Evolutionary conservation across 2,888 invertebrate species (phyloP).

Genomic region (Pecten maximus): DNA sequence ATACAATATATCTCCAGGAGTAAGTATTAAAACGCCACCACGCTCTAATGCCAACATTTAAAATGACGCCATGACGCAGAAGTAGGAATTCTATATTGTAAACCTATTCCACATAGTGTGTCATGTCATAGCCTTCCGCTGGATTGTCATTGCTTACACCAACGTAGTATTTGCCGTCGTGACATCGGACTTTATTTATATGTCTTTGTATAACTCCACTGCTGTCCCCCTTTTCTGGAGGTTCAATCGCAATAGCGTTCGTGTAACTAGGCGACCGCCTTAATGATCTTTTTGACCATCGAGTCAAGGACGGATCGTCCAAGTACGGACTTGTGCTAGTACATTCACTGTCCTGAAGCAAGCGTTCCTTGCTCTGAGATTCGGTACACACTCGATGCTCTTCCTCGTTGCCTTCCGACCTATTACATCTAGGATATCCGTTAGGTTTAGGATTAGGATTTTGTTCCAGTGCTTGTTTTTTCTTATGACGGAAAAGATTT

Average conservation of each 20-base stretch:
- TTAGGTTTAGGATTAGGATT: constrained; percentile 38
- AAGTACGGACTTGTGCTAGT: constrained; percentile 1
- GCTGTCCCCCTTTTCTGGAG: constrained; percentile 25
- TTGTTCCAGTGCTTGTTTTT: constrained; percentile 14
- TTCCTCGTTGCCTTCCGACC: neutral
- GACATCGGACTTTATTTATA: constrained; percentile 61
- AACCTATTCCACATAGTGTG: neutral
- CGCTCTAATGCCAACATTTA: neutral
- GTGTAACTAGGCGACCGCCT: constrained; percentile 72
- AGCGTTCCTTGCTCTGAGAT: neutral
- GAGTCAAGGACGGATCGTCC: constrained; percentile 1
- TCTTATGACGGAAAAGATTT: neutral
- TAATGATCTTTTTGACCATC: constrained; percentile 52
- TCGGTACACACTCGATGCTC: constrained; percentile 1
- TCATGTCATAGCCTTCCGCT: neutral
- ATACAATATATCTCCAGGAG: too few species aligned
- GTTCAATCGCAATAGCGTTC: constrained; percentile 59
- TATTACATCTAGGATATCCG: constrained; percentile 38
- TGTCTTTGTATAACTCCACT: constrained; percentile 33
- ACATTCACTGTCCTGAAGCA: constrained; percentile 20
- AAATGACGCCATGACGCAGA: neutral
- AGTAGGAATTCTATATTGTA: neutral
- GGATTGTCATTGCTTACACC: constrained; percentile 59
- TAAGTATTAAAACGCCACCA: neutral
- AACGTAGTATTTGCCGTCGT: constrained; percentile 77